Evolutionary conservation across 2,113 vertebrate genomes (phyloP), one percentile per base, ranked within the genome.

Genomic region (Ploceus nigricollis): DNA sequence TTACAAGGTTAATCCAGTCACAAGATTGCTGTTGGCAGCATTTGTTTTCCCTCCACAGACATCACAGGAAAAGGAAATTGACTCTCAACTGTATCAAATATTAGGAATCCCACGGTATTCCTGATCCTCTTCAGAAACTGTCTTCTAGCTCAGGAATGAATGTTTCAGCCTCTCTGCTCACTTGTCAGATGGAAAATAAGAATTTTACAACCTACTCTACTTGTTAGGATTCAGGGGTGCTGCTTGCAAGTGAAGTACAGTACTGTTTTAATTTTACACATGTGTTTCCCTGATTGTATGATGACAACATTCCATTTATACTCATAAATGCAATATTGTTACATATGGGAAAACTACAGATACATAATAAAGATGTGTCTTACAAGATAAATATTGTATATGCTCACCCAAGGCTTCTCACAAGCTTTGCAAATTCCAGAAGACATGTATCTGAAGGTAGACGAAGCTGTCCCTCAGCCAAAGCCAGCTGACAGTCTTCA

Each of bases 401-500:
- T 83, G 97, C 99, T 98, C 93, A 99, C 99, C 99, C 99, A 77
- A 99, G 98, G 94, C 98, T 99, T 97, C 99, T 98, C 93, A 99
- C 98, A 37, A 99, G 99, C 96, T 98, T 98, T 97, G 99, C 99
- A 82, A 99, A 99, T 96, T 99, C 99, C 81, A 99, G 82, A 45
- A 99, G 98, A 96, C 99, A 99, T 0, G 99, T 99, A 96, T 99
- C 98, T 22, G 98, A 97, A 18, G 99, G 99, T 23, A 99, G 98
- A 40, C 98, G 98, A 79, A 99, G 98, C 92, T 99, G 99, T 93
- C 99, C 99, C 86, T 99, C 98, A 19, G 99, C 99, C 98, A 99
- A 98, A 93, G 99, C 99, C 93, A 99, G 98, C 98, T 99, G 99
- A 98, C 99, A 99, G 97, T 99, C 99, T 97, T 99, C 99, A 94